phyloP scores from a whole-genome alignment of 2,113 vertebrate genomes.

The Platysternon megacephalum region DNA sequence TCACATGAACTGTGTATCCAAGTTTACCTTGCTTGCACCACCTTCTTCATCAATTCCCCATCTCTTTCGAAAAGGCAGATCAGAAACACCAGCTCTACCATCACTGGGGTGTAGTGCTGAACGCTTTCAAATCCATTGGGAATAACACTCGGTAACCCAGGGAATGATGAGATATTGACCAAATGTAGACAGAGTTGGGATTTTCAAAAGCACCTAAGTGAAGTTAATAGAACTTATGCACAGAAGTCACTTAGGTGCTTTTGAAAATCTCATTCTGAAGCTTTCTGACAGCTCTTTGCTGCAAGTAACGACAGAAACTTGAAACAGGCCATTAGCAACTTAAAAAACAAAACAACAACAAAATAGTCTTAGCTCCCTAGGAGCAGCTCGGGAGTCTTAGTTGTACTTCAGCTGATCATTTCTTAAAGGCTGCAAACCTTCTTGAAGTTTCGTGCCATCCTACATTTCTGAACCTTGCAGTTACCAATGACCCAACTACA shows the following conservation, averaged over 20 bases:
- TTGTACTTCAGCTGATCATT: background rate
- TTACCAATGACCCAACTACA: background rate
- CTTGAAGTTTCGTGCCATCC: fast-evolving
- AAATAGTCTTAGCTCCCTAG: background rate
- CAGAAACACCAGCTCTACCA: fast-evolving
- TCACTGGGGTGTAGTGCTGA: background rate
- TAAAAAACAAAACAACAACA: background rate
- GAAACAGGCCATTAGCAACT: background rate
- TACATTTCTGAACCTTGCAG: background rate
- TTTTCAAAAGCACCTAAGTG: background rate
- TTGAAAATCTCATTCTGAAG: background rate
- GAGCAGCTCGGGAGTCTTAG: background rate
- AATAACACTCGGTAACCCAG: background rate
- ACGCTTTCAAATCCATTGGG: background rate
- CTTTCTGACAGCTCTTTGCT: background rate
- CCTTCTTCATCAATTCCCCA: background rate
- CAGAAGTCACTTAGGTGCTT: background rate
- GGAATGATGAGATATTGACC: background rate
- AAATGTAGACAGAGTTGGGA: background rate
- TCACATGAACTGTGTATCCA: background rate
- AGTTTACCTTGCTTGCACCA: background rate
- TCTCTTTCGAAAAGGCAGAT: background rate
- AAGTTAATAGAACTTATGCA: background rate
- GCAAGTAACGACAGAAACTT: background rate
- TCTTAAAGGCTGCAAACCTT: background rate